Base-by-base conservation (phyloP, 2,797 vertebrate genomes). In the Petrocephalus schoutedeni region DNA sequence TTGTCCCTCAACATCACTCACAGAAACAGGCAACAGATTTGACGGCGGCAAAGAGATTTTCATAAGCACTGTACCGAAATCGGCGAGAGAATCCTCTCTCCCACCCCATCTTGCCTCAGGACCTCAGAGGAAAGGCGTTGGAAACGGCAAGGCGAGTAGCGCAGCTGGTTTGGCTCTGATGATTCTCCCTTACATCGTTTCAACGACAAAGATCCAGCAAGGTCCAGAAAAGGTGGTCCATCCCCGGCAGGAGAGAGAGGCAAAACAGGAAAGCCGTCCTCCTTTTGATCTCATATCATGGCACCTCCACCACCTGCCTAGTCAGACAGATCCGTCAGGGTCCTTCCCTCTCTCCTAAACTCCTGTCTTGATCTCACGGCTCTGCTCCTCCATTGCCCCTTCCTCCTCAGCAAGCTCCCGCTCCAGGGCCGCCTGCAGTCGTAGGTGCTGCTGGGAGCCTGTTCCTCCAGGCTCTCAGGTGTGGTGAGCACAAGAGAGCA, bases 21-120 rank as follows among this genome's bases (percentile, higher is more conserved):
- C 74, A 80, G 74, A n/a, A 80, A 10, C 74, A 7, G 67, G 14
- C 67, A 41, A 41, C 19, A 21, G 19, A 74, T 19, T 14, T 19
- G 32, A 49, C 74, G 19, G 57, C 56, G n/a, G 19, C 19, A 51
- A 67, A 28, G 36, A 51, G 4, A 67, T 1, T 16, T 58, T 41
- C 16, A 36, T 41, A 45, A 61, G 21, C 54, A 58, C 88, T 95
- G 21, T 98, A 99, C 98, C 97, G 96, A 97, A 99, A 98, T 95
- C 97, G 97, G 92, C 96, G 96, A 92, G 97, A 97, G 95, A 98
- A 97, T 92, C 94, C 97, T 93, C 95, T 96, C 92, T 98, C 97
- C 92, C 97, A 97, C 91, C 97, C 97, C 98, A 99, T 96, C 93
- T 90, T 10, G 54, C 19, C 59, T 19, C 90, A n/a, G 84, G 93